phyloP scores from a whole-genome alignment of 2,888 invertebrate genomes.

The Cryptocephalus primarius region DNA sequence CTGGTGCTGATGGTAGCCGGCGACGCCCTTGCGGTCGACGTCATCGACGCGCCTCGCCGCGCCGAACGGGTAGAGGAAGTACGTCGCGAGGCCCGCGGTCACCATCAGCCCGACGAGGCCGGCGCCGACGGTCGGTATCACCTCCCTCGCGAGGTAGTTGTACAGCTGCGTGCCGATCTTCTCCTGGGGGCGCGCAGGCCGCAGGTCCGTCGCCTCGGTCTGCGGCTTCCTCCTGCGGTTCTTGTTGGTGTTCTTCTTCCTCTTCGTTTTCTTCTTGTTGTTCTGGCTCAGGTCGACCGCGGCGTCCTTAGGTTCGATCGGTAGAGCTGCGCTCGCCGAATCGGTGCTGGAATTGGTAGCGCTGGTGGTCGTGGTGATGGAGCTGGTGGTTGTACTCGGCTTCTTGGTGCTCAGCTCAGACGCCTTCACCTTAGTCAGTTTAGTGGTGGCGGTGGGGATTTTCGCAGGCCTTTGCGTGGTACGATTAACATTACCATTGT shows the following conservation, averaged over 20 bases:
- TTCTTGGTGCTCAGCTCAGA: constrained; percentile 39
- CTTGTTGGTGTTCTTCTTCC: constrained; percentile 44
- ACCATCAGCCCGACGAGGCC: constrained; percentile 65
- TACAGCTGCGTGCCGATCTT: constrained; percentile 58
- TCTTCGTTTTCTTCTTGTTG: constrained; percentile 31
- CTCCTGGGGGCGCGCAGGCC: constrained; percentile 24
- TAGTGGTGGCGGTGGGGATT: constrained; percentile 16
- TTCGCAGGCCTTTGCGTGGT: not conserved
- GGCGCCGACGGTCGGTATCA: constrained; percentile 71
- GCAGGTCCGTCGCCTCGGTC: not conserved
- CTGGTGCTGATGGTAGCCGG: constrained; percentile 45
- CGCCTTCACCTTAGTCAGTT: constrained; percentile 49
- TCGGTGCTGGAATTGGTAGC: constrained; percentile 1
- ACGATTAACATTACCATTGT: too few species aligned
- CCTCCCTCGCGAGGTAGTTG: constrained; percentile 66
- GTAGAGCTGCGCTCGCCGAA: constrained; percentile 4
- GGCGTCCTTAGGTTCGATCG: constrained; percentile 33
- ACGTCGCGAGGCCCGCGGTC: constrained; percentile 63
- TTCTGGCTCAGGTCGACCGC: constrained; percentile 24
- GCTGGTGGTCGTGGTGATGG: constrained; percentile 3
- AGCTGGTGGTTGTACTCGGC: constrained; percentile 4
- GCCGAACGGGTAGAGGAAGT: constrained; percentile 65
- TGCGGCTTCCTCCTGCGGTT: constrained; percentile 47
- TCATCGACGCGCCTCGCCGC: constrained; percentile 56
- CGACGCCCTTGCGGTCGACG: constrained; percentile 50